Evolutionary conservation across 2,797 vertebrate species (phyloP).

Genomic region (Pipistrellus pygmaeus): DNA sequence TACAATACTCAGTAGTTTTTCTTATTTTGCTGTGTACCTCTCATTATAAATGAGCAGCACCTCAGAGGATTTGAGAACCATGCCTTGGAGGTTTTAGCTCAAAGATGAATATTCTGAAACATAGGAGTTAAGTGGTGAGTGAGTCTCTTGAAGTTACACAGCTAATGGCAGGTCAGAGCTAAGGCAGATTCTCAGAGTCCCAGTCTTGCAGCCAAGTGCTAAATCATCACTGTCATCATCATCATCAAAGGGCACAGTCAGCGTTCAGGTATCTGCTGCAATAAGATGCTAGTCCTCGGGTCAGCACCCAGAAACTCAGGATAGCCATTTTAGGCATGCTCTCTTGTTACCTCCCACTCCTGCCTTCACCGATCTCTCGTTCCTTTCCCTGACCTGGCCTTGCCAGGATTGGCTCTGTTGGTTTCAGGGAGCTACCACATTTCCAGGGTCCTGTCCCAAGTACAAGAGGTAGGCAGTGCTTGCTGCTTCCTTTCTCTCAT

Average conservation of each 20-base stretch:
- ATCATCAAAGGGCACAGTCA: neutral
- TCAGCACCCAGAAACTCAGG: neutral
- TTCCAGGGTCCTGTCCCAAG: neutral
- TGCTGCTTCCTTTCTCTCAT: neutral
- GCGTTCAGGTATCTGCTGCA: neutral
- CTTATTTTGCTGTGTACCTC: neutral
- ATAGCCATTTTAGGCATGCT: no score
- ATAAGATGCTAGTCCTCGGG: neutral
- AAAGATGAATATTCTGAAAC: neutral
- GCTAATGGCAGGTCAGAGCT: neutral
- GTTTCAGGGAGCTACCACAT: accelerated
- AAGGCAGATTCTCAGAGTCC: neutral
- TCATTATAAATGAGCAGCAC: neutral
- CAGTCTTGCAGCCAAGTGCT: neutral
- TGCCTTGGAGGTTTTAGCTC: neutral
- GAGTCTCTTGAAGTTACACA: neutral
- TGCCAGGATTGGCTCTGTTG: neutral
- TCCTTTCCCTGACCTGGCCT: neutral
- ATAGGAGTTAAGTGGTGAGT: neutral
- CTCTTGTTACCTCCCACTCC: neutral
- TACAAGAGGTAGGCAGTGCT: neutral
- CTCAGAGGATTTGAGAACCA: neutral
- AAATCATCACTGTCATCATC: neutral
- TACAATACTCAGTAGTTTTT: neutral
- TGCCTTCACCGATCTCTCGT: neutral